Evolutionary conservation across 1,140 invertebrate species (phyloP).

Genomic region (Melipona quadrifasciata): DNA sequence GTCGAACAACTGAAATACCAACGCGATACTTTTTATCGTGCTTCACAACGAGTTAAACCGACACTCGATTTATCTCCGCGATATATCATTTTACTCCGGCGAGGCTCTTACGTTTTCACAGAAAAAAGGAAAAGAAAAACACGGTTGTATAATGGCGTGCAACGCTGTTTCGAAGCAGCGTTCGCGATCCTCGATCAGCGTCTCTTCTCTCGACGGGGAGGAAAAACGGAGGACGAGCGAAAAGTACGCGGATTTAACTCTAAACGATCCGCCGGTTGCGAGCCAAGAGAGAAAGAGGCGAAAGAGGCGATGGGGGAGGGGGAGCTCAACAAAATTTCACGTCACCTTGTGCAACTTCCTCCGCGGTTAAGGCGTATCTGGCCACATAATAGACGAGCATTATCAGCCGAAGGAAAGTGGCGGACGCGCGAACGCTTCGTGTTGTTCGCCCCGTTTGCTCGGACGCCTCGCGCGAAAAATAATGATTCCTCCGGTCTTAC

Average conservation of each 20-base stretch:
- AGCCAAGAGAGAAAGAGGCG: too few relatives aligned
- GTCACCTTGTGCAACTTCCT: neutral
- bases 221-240: neutral
- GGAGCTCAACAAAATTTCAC: neutral
- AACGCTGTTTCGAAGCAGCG: neutral
- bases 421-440: neutral
- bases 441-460: neutral
- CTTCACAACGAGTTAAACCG: neutral
- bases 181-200: neutral
- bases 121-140: neutral
- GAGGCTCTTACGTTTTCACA: neutral
- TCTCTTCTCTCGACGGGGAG: neutral
- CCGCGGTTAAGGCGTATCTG: neutral
- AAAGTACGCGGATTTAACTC: neutral
- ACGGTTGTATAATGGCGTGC: neutral
- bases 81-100: neutral
- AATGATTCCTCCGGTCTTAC: slow-evolving; percentile 59
- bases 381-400: neutral
- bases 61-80: neutral
- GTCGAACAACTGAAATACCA: too few relatives aligned
- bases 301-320: neutral
- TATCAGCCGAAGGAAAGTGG: slow-evolving; percentile 5
- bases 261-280: neutral
- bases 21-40: too few relatives aligned
- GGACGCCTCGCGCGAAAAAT: slow-evolving; percentile 37